phyloP scores from a whole-genome alignment of 2,113 vertebrate species.

The Syrrhaptes paradoxus region DNA sequence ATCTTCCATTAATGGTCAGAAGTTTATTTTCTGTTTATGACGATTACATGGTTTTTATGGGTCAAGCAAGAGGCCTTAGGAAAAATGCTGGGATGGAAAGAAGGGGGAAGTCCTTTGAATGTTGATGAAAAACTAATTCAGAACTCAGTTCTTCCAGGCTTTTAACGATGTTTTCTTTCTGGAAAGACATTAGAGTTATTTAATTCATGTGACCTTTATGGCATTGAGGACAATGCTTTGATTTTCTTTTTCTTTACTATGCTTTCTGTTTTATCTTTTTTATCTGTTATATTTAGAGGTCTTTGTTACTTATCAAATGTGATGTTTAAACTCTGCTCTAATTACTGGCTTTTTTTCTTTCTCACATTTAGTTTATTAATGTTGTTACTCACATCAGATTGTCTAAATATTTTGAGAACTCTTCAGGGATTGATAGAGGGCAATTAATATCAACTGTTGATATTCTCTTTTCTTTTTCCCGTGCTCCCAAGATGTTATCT shows the following conservation, averaged over 20 bases:
- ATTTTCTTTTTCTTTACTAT: neutral
- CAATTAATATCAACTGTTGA: conserved; percentile 45
- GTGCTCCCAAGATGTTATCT: conserved; percentile 23
- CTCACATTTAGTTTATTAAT: conserved; percentile 39
- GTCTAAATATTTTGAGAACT: conserved; percentile 44
- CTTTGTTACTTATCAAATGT: conserved; percentile 2
- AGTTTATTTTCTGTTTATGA: conserved; percentile 1
- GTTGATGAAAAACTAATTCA: conserved; percentile 17
- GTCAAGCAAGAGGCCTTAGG: neutral
- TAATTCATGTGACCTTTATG: conserved; percentile 4
- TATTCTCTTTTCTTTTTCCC: neutral
- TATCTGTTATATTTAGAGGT: conserved; percentile 19
- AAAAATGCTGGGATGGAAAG: neutral
- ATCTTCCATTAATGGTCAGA: neutral
- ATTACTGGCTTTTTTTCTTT: conserved; percentile 37
- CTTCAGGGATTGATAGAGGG: conserved; percentile 5
- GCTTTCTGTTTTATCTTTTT: conserved; percentile 2
- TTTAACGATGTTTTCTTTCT: conserved; percentile 49
- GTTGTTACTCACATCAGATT: neutral
- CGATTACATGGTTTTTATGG: neutral
- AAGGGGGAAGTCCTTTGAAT: neutral
- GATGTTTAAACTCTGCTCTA: conserved; percentile 32
- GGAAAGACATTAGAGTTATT: conserved; percentile 36
- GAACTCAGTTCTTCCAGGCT: neutral
- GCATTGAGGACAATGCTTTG: conserved; percentile 1